phyloP scores from a whole-genome alignment of 2,113 vertebrate genomes.

The Opisthocomus hoazin region DNA sequence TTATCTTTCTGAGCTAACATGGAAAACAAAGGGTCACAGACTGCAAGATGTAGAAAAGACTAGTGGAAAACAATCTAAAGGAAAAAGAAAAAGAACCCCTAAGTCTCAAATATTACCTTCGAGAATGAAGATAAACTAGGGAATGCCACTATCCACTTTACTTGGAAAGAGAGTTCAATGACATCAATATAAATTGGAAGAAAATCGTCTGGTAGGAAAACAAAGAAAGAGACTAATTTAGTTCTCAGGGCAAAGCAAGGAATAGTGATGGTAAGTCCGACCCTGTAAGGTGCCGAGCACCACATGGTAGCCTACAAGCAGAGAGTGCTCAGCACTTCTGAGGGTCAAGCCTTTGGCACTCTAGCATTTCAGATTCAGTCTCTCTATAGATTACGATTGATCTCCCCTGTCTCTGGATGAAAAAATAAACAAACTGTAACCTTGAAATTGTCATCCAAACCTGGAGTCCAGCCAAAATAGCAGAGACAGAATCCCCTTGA shows the following conservation, averaged over 20 bases:
- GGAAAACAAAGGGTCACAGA: background rate
- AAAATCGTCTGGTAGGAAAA: background rate
- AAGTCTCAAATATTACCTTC: background rate
- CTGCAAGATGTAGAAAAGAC: background rate
- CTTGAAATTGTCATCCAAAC: slow-evolving; percentile 37
- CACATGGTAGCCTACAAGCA: background rate
- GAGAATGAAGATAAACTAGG: background rate
- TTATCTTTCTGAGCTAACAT: background rate
- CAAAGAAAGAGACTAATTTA: background rate
- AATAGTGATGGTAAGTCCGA: background rate
- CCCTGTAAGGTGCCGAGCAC: background rate
- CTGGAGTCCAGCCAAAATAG: slow-evolving; percentile 25
- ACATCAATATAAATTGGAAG: background rate
- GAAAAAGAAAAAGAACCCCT: background rate
- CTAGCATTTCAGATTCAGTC: slow-evolving; percentile 22
- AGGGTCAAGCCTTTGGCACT: background rate
- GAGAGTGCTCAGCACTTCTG: background rate
- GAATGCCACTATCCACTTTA: background rate
- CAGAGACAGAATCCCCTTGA: slow-evolving; percentile 33
- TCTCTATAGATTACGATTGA: slow-evolving; percentile 46
- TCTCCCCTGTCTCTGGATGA: slow-evolving; percentile 2
- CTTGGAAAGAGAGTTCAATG: background rate
- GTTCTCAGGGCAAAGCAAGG: background rate
- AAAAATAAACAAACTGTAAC: slow-evolving; percentile 29
- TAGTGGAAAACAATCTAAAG: background rate